Evolutionary conservation across 2,113 vertebrate genomes (phyloP).

Genomic region (Myrmecobius fasciatus): DNA sequence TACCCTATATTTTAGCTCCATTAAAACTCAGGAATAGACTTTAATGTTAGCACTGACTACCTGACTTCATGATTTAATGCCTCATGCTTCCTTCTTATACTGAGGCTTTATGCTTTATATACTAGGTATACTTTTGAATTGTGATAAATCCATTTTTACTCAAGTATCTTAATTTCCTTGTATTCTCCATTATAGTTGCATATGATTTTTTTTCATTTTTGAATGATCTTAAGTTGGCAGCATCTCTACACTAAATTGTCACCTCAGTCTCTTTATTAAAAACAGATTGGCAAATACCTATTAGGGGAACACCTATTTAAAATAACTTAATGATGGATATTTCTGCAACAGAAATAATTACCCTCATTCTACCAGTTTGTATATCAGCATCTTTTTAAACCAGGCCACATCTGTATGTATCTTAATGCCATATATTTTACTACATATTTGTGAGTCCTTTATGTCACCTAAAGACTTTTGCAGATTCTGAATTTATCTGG

Average conservation of each 20-base stretch:
- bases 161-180: constrained; percentile 20
- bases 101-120: not conserved
- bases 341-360: not conserved
- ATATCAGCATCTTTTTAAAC: not conserved
- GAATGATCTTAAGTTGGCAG: not conserved
- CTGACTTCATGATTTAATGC: not conserved
- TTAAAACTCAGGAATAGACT: too few species aligned
- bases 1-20: too few species aligned
- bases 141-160: not conserved
- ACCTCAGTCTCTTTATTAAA: not conserved
- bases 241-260: not conserved
- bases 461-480: not conserved
- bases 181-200: not conserved
- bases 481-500: not conserved
- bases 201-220: not conserved
- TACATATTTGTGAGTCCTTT: not conserved
- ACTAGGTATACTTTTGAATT: constrained; percentile 27
- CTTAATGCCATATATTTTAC: not conserved
- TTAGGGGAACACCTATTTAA: rapidly evolving
- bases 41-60: too few species aligned
- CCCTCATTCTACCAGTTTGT: not conserved
- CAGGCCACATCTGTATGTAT: too few species aligned
- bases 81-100: not conserved
- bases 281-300: not conserved
- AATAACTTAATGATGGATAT: not conserved